These are phyloP conservation scores for Amazona guildingii DNA, from an alignment of 2,113 vertebrate species.

Conservation along the genomic window DNA sequence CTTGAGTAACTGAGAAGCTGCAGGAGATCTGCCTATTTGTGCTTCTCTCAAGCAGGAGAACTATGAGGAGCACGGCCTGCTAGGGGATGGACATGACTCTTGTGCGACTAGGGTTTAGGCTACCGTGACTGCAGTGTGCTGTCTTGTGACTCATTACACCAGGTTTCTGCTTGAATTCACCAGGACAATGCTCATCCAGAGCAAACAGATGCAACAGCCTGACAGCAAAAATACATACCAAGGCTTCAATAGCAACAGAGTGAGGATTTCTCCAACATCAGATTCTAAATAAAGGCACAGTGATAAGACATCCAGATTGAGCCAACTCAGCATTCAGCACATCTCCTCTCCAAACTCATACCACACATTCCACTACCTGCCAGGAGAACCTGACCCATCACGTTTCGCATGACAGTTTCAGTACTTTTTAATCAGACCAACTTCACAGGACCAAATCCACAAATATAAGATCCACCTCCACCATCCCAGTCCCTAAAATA, in stretches of 20 bases:
- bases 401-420: not conserved
- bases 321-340: not conserved
- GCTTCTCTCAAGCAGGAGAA: not conserved
- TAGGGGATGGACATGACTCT: not conserved
- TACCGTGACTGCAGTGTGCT: not conserved
- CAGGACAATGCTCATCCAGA: not conserved
- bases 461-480: not conserved
- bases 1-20: not conserved
- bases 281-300: not conserved
- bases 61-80: rapidly evolving
- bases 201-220: not conserved
- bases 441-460: not conserved
- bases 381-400: not conserved
- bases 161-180: not conserved
- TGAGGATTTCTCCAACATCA: not conserved
- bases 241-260: not conserved
- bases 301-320: not conserved
- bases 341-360: not conserved
- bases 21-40: not conserved
- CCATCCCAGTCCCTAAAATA: not conserved
- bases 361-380: not conserved
- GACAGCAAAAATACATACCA: not conserved
- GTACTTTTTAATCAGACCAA: not conserved
- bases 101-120: rapidly evolving
- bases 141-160: not conserved